A percentile compares a stretch with the other conserved stretches of the same genome.
phyloP scores from a whole-genome alignment of 2,113 vertebrate genomes.

The Pica pica region DNA sequence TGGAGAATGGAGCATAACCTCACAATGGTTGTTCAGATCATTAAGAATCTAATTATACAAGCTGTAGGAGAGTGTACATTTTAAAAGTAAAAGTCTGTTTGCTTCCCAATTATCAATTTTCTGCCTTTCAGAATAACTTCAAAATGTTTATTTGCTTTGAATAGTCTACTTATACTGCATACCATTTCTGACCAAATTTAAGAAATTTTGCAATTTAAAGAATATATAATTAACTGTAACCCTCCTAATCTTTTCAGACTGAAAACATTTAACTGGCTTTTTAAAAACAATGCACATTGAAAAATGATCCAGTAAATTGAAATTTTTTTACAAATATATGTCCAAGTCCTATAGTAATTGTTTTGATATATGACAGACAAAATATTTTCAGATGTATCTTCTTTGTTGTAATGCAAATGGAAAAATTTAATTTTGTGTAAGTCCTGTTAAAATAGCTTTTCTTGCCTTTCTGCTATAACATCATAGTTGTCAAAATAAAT shows the following conservation, averaged over 20 bases:
- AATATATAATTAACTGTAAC: not conserved
- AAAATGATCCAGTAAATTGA: not conserved
- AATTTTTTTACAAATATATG: not conserved
- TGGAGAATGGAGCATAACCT: not conserved
- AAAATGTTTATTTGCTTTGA: not conserved
- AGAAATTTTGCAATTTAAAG: not conserved
- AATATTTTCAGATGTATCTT: not conserved
- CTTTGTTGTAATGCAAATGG: not conserved
- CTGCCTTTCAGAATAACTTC: not conserved
- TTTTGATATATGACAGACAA: not conserved
- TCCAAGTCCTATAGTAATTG: not conserved
- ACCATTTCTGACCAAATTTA: not conserved
- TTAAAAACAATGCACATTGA: not conserved
- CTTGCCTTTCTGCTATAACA: not conserved
- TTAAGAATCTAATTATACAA: not conserved
- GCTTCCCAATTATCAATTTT: not conserved
- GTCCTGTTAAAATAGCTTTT: not conserved
- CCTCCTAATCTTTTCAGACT: not conserved
- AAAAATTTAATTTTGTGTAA: not conserved
- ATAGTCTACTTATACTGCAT: not conserved
- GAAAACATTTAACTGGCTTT: not conserved
- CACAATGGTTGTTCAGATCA: not conserved
- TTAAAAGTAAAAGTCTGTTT: not conserved
- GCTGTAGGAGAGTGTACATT: not conserved
- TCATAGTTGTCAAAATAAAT: constrained; percentile 14